A percentile compares a stretch with the other conserved stretches of the same genome.
Evolutionary conservation across 2,888 invertebrate genomes (phyloP).

Genomic region (Heteropelma amictum): DNA sequence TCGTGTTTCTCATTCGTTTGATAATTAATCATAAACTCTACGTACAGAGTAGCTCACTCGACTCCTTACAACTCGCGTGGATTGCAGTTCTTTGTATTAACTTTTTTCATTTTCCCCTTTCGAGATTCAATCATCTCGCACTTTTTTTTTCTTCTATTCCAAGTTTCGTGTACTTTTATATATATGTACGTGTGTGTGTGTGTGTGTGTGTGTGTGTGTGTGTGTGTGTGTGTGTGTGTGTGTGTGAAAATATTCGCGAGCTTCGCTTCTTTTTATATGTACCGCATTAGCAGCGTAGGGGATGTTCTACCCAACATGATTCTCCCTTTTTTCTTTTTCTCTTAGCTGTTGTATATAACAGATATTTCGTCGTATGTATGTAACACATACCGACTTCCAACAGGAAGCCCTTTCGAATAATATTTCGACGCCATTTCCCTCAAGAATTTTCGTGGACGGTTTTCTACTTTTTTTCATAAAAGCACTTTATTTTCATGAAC

Average conservation of each 20-base stretch:
- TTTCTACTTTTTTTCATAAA: conserved; percentile 1
- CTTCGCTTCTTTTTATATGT: conserved; percentile 10
- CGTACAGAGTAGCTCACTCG: too few relatives aligned
- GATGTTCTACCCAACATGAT: conserved; percentile 33
- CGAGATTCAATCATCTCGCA: too few relatives aligned
- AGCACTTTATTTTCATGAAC: background rate
- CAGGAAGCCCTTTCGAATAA: conserved; percentile 51
- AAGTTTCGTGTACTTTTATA: too few relatives aligned
- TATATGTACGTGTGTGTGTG: too few relatives aligned
- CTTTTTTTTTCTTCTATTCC: too few relatives aligned
- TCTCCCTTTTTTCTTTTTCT: background rate
- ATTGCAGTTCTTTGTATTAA: too few relatives aligned
- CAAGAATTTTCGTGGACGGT: conserved; percentile 37
- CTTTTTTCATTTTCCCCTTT: too few relatives aligned
- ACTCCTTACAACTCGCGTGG: too few relatives aligned
- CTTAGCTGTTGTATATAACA: background rate
- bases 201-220: too few relatives aligned
- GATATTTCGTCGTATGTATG: background rate
- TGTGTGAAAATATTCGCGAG: conserved; percentile 47
- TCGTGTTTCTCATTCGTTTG: too few relatives aligned
- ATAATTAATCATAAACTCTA: too few relatives aligned
- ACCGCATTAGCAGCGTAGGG: conserved; percentile 20
- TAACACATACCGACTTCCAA: conserved; percentile 26
- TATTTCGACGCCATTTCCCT: conserved; percentile 50
- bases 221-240: too few relatives aligned